Evolutionary conservation across 2,797 vertebrate species (phyloP).

Genomic region (Gastrophryne carolinensis): DNA sequence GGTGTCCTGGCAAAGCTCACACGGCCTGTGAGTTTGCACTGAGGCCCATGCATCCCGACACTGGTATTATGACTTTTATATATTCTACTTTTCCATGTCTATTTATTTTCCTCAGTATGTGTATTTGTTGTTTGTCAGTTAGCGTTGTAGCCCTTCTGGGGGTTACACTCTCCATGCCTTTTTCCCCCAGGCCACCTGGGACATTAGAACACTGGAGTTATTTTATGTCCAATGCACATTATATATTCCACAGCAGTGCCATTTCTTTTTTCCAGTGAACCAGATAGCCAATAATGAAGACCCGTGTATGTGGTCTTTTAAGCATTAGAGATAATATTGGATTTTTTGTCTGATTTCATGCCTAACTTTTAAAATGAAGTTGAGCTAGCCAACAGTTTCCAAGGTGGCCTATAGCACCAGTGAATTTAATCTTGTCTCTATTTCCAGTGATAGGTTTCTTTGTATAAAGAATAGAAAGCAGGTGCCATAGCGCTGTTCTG

Average conservation of each 20-base stretch:
- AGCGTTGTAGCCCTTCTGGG: neutral
- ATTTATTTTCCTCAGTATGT: conserved; percentile 32
- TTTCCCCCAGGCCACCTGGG: neutral
- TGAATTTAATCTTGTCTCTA: neutral
- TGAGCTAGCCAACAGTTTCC: neutral
- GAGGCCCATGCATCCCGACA: neutral
- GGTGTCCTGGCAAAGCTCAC: neutral
- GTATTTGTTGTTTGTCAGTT: neutral
- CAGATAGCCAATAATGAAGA: conserved; percentile 15
- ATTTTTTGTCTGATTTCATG: neutral
- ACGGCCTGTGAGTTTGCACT: conserved; percentile 29
- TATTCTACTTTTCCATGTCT: conserved; percentile 15
- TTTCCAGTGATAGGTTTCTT: neutral
- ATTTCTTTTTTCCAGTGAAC: neutral
- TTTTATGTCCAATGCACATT: conserved; percentile 28
- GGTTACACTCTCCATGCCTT: neutral
- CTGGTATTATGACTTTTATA: conserved; percentile 11
- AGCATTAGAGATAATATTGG: too few species aligned
- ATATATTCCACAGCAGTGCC: neutral
- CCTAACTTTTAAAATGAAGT: neutral
- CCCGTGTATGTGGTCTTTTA: neutral
- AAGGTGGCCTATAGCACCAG: neutral
- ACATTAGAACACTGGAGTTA: conserved; percentile 36
- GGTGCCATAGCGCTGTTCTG: neutral
- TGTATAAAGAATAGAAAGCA: neutral